Conservation (phyloP, 2,113 vertebrate species). For the Gopherus evgoodei region DNA sequence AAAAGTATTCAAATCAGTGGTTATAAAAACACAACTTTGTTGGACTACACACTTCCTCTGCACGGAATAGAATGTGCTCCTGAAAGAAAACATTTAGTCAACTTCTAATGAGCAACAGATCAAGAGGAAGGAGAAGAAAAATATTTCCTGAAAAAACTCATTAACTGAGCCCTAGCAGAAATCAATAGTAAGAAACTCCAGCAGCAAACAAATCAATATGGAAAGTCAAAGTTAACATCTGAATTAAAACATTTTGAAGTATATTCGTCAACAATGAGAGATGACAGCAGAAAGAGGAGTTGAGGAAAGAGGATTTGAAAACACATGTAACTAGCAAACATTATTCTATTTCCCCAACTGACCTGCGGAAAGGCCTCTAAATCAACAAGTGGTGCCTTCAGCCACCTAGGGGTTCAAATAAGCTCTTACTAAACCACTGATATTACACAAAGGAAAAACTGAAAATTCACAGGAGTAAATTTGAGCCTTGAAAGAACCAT, state of each 20-base stretch:
- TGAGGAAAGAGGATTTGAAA: neutral
- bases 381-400: neutral
- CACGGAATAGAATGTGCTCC: neutral
- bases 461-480: neutral
- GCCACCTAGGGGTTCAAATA: neutral
- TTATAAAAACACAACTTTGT: neutral
- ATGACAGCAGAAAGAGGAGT: neutral
- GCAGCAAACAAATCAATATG: neutral
- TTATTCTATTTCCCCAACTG: neutral
- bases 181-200: neutral
- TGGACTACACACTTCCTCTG: neutral
- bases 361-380: neutral
- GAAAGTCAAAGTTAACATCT: neutral
- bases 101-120: neutral
- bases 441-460: neutral
- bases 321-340: neutral
- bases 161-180: neutral
- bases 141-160: neutral
- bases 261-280: neutral
- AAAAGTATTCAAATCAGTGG: rapidly evolving
- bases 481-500: neutral
- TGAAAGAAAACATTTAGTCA: neutral
- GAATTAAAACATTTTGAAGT: neutral
- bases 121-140: neutral
- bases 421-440: neutral